Conservation (phyloP, 2,888 invertebrate genomes). For the Eurytoma californica region DNA sequence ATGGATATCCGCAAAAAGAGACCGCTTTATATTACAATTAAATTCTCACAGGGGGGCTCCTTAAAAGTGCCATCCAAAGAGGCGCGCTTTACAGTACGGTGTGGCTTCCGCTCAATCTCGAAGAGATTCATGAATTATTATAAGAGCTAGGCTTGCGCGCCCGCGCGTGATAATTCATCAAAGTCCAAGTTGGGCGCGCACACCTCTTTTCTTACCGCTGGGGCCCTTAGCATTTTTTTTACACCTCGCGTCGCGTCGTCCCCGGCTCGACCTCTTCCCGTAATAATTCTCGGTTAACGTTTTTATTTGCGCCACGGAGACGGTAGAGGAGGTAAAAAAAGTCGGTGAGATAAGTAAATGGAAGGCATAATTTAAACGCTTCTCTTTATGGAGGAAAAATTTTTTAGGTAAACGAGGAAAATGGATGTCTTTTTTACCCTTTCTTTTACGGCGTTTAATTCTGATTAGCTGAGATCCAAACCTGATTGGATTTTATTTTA, state of each 20-base stretch:
- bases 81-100: background rate
- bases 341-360: conserved; percentile 2
- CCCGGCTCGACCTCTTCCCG: background rate
- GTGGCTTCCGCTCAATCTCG: conserved; percentile 8
- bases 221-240: background rate
- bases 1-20: background rate
- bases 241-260: background rate
- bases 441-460: too few relatives aligned
- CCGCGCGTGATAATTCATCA: conserved; percentile 29
- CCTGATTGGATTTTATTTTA: too few relatives aligned
- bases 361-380: too few relatives aligned
- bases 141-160: background rate
- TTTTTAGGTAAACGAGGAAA: too few relatives aligned
- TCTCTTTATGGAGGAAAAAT: too few relatives aligned
- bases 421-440: too few relatives aligned
- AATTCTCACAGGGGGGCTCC: conserved; percentile 41
- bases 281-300: conserved; percentile 25
- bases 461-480: too few relatives aligned
- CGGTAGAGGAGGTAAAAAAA: conserved; percentile 2
- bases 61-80: conserved; percentile 10
- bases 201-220: background rate
- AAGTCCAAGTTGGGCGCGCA: conserved; percentile 26
- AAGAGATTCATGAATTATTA: conserved; percentile 37
- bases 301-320: conserved; percentile 22
- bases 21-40: conserved; percentile 21